phyloP scores from a whole-genome alignment of 2,113 vertebrate genomes.

The Pterocles burchelli region DNA sequence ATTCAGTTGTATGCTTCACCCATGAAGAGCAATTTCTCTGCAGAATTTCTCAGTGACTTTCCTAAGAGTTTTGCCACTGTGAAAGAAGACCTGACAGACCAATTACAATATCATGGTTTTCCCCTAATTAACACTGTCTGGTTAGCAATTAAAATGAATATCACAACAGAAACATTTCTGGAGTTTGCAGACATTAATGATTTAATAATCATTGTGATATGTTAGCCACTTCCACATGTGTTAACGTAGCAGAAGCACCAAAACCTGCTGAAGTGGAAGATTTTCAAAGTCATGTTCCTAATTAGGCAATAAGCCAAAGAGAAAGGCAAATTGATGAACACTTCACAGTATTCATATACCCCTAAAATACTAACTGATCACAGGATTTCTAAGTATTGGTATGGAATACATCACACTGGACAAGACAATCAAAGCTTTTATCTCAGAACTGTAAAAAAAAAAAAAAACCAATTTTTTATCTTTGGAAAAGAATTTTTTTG shows the following conservation, averaged over 20 bases:
- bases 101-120: background rate
- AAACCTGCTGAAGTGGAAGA: conserved; percentile 1
- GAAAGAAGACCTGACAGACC: background rate
- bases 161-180: background rate
- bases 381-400: background rate
- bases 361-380: background rate
- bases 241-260: background rate
- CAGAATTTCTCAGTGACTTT: background rate
- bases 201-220: background rate
- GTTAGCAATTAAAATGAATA: background rate
- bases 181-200: background rate
- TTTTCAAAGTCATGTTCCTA: background rate
- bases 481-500: background rate
- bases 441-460: background rate
- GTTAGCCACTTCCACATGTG: background rate
- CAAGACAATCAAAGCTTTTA: background rate
- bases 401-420: background rate
- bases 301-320: background rate
- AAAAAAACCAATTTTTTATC: background rate
- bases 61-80: background rate
- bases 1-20: background rate
- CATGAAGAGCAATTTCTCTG: background rate
- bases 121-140: background rate
- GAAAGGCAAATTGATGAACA: background rate
- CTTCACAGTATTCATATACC: background rate